These are phyloP conservation scores for Drosophila mulleri DNA, from an alignment of 2,888 invertebrate genomes.

Conservation along the genomic window DNA sequence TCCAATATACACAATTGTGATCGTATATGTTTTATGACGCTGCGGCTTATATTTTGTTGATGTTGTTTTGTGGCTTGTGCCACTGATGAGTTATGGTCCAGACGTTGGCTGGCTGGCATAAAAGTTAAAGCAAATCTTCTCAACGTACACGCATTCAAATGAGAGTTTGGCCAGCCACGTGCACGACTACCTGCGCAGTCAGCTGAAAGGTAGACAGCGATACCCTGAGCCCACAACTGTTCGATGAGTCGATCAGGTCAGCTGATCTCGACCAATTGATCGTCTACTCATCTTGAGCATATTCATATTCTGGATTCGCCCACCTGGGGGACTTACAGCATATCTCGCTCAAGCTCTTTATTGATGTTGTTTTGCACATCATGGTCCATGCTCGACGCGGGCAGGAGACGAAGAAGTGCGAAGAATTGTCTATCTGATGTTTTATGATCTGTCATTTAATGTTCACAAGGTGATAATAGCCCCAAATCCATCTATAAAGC, in stretches of 20 bases:
- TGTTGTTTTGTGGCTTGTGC: slow-evolving; percentile 63
- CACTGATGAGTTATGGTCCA: slow-evolving; percentile 67
- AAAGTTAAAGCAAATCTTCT: slow-evolving; percentile 22
- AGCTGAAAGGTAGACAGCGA: slow-evolving; percentile 20
- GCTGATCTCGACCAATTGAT: slow-evolving; percentile 6
- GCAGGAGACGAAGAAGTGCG: not conserved
- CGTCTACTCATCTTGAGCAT: slow-evolving; percentile 19
- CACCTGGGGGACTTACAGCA: slow-evolving; percentile 24
- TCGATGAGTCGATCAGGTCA: slow-evolving; percentile 5
- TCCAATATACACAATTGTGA: slow-evolving; percentile 54
- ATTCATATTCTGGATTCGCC: not conserved
- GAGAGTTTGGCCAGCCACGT: slow-evolving; percentile 21
- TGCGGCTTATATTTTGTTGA: slow-evolving; percentile 59
- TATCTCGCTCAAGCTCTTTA: not conserved
- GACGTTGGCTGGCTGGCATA: slow-evolving; percentile 13
- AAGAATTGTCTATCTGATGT: slow-evolving; percentile 29
- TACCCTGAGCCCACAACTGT: not conserved
- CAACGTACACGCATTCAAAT: slow-evolving; percentile 34
- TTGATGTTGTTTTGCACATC: slow-evolving; percentile 6
- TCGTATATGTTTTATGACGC: slow-evolving; percentile 61
- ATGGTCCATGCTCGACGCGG: not conserved
- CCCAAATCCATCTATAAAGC: slow-evolving; percentile 19
- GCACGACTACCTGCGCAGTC: not conserved
- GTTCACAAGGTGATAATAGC: slow-evolving; percentile 38
- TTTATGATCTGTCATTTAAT: slow-evolving; percentile 53